Conservation (phyloP, 2,797 vertebrate genomes). For the Urophycis tenuis region DNA sequence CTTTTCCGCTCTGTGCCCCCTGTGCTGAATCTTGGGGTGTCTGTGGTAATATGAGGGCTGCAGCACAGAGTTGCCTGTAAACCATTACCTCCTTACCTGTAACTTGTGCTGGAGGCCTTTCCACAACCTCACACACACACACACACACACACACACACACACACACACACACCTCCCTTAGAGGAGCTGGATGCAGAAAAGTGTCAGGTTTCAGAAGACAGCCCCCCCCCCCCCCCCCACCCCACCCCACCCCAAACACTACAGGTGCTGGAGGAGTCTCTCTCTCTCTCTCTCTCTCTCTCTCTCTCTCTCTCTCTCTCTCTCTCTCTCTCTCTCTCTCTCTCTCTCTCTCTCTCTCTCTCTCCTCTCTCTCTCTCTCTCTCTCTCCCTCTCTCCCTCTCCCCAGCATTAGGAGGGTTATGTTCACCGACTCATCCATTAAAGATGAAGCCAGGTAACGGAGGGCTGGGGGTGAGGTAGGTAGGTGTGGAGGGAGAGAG, state of each 20-base stretch:
- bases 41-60: no score
- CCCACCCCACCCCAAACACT: neutral
- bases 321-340: conserved; percentile 28
- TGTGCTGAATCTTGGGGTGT: no score
- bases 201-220: neutral
- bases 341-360: conserved; percentile 16
- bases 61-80: no score
- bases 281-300: conserved; percentile 26
- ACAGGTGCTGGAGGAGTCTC: neutral
- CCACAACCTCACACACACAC: no score
- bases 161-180: neutral
- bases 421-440: conserved; percentile 73
- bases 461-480: conserved; percentile 22
- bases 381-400: neutral
- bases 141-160: no score
- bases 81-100: no score
- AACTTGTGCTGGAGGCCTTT: no score
- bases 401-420: conserved; percentile 50
- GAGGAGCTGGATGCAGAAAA: neutral
- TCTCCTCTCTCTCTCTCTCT: conserved; percentile 13
- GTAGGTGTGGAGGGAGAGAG: conserved; percentile 23
- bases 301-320: conserved; percentile 17
- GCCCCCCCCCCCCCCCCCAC: no score
- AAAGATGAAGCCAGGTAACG: conserved; percentile 60
- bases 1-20: no score